These are phyloP conservation scores for Stegodyphus dumicola DNA, from an alignment of 1,140 invertebrate genomes.

Conservation along the genomic window DNA sequence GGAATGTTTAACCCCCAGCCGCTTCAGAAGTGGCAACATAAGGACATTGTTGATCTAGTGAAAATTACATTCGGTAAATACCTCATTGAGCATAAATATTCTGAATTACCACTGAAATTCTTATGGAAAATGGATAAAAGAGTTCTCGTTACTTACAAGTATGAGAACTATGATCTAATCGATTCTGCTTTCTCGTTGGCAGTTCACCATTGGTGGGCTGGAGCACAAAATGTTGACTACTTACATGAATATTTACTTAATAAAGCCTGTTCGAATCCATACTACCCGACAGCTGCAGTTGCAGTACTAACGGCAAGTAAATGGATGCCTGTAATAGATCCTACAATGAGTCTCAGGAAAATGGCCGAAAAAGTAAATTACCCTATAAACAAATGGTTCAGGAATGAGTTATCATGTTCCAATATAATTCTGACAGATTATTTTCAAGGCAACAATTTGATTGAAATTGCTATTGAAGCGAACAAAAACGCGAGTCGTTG, in stretches of 20 bases:
- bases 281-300: slow-evolving; percentile 74
- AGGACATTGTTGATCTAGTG: slow-evolving; percentile 70
- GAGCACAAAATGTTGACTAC: background rate
- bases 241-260: background rate
- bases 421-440: slow-evolving; percentile 83
- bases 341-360: slow-evolving; percentile 70
- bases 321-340: slow-evolving; percentile 72
- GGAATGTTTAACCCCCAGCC: slow-evolving; percentile 27
- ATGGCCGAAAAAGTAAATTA: slow-evolving; percentile 78
- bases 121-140: slow-evolving; percentile 16
- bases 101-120: slow-evolving; percentile 61
- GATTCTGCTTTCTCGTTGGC: slow-evolving; percentile 47
- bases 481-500: slow-evolving; percentile 66
- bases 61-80: slow-evolving; percentile 70
- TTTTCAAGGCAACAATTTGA: slow-evolving; percentile 80
- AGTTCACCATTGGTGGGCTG: slow-evolving; percentile 18
- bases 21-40: slow-evolving; percentile 67
- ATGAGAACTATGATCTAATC: too few species aligned
- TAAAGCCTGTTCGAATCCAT: background rate
- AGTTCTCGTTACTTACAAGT: slow-evolving; percentile 7
- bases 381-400: slow-evolving; percentile 75
- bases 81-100: slow-evolving; percentile 68
- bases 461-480: slow-evolving; percentile 76
- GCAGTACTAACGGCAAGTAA: slow-evolving; percentile 83
- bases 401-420: slow-evolving; percentile 77